These are phyloP conservation scores for Melieria omissa DNA, from an alignment of 2,888 invertebrate genomes.

Conservation along the genomic window DNA sequence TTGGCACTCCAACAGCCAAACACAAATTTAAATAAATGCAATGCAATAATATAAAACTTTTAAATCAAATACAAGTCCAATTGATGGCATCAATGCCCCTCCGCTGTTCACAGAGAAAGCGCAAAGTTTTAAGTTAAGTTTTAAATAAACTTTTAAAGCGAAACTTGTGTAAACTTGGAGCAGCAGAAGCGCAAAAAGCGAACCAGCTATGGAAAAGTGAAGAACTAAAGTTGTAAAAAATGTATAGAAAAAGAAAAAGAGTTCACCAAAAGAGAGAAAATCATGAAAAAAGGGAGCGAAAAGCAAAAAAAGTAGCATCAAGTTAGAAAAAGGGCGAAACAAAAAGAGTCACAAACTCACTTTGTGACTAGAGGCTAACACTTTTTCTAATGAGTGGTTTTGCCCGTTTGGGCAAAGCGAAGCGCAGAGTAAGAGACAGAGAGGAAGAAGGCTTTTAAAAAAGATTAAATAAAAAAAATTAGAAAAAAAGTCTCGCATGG, in stretches of 20 bases:
- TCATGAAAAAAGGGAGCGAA: background rate
- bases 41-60: slow-evolving; percentile 36
- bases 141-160: slow-evolving; percentile 37
- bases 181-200: background rate
- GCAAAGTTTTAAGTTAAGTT: slow-evolving; percentile 38
- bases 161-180: slow-evolving; percentile 28
- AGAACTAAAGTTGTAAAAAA: background rate
- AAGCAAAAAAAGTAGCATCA: background rate
- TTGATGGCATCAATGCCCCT: background rate
- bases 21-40: slow-evolving; percentile 34
- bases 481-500: slow-evolving; percentile 7
- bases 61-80: slow-evolving; percentile 31
- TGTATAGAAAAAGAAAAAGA: slow-evolving; percentile 21
- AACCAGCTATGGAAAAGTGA: background rate
- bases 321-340: background rate
- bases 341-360: slow-evolving; percentile 4
- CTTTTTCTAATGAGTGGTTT: slow-evolving; percentile 40
- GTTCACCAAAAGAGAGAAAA: background rate
- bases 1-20: slow-evolving; percentile 17
- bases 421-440: slow-evolving; percentile 2
- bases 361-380: slow-evolving; percentile 23
- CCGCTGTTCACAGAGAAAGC: slow-evolving; percentile 12
- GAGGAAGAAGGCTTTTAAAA: background rate
- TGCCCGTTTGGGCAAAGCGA: slow-evolving; percentile 10
- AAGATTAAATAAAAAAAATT: background rate